Percentiles rank a stretch among this genome's conserved stretches.
These are phyloP conservation scores for Drosophila monieri DNA, from an alignment of 2,888 invertebrate genomes.

Conservation along the genomic window DNA sequence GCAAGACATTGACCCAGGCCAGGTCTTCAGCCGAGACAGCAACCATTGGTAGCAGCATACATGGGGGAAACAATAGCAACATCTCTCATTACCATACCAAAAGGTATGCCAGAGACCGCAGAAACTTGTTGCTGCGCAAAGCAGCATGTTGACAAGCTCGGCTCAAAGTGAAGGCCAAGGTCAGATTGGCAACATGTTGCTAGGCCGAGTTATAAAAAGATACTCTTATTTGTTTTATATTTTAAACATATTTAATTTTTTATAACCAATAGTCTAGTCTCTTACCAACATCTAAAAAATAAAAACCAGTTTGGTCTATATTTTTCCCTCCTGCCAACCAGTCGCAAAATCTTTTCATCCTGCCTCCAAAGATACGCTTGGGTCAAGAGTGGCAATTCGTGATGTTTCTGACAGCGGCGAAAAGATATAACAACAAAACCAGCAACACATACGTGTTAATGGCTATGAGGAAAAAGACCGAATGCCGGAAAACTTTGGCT, in stretches of 20 bases:
- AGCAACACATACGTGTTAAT: constrained; percentile 43
- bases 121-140: constrained; percentile 17
- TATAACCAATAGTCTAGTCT: background rate
- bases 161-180: constrained; percentile 60
- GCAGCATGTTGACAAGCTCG: constrained; percentile 34
- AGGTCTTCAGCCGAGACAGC: constrained; percentile 34
- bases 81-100: constrained; percentile 61
- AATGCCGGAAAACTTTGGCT: constrained; percentile 45
- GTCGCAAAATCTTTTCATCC: background rate
- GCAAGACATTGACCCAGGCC: constrained; percentile 67
- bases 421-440: constrained; percentile 28
- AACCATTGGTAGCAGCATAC: constrained; percentile 8
- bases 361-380: constrained; percentile 7
- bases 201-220: constrained; percentile 20
- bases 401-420: constrained; percentile 32
- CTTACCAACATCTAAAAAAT: background rate
- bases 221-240: background rate
- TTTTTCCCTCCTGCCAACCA: background rate
- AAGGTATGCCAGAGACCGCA: constrained; percentile 20
- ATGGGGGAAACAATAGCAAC: constrained; percentile 2
- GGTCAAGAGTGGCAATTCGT: constrained; percentile 66
- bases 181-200: constrained; percentile 71
- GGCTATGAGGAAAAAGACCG: constrained; percentile 8
- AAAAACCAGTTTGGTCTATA: constrained; percentile 27
- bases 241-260: background rate